These are phyloP conservation scores for Aspidiotus destructor DNA, from an alignment of 2,888 invertebrate genomes.

Conservation along the genomic window DNA sequence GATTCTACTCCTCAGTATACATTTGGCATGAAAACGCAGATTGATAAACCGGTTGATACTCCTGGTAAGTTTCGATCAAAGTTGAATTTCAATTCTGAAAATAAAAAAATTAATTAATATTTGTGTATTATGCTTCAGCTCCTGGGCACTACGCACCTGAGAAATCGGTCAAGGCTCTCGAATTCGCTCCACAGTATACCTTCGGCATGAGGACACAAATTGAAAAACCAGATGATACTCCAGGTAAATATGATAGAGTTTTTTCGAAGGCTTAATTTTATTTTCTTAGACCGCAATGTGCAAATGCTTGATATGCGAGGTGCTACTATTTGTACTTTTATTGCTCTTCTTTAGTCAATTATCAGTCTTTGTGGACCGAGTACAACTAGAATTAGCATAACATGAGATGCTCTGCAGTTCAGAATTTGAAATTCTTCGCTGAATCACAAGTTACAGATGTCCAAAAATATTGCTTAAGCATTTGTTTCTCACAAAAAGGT, in stretches of 20 bases:
- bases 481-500: no score
- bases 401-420: no score
- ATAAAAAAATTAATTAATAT: slow-evolving; percentile 37
- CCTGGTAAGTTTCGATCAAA: slow-evolving; percentile 49
- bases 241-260: slow-evolving; percentile 45
- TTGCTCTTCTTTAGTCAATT: no score
- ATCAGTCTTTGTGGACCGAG: no score
- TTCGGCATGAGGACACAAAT: slow-evolving; percentile 60
- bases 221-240: slow-evolving; percentile 54
- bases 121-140: slow-evolving; percentile 43
- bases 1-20: slow-evolving; percentile 60
- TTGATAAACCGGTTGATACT: slow-evolving; percentile 53
- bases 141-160: slow-evolving; percentile 82
- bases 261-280: neutral
- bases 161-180: slow-evolving; percentile 54
- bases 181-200: slow-evolving; percentile 58
- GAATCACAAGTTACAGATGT: no score
- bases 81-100: no score
- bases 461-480: no score
- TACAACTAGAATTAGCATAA: no score
- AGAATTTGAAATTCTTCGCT: no score
- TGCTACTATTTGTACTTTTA: no score
- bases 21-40: slow-evolving; percentile 60
- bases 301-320: no score
- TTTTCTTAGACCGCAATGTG: no score